Evolutionary conservation across 2,797 vertebrate species (phyloP), one percentile per base, ranked within the genome.

Genomic region (Cirrhinus molitorella): DNA sequence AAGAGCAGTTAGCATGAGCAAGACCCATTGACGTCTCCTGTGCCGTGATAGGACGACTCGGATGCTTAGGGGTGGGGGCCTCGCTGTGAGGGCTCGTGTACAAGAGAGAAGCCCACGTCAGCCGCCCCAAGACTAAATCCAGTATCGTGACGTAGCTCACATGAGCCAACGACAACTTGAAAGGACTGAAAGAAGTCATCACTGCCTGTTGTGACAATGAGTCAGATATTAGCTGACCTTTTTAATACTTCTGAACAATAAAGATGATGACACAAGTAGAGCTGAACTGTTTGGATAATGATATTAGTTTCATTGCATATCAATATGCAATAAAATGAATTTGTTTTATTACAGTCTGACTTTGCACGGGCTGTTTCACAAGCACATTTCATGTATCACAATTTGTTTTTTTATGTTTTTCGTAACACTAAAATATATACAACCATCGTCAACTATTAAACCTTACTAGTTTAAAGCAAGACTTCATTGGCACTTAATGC

Each of bases 1-100:
- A 75, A 43, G 65, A 61, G 68, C 68, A 72, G 68, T 74, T 80
- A 61, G 63, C 37, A 81, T 88, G 84, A 85, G 75, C 80, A 86
- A 86, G 57, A 55, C 53, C 73, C 28, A 57, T 21, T 85, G 83
- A 88, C 83, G 83, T 86, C 55, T 71, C 23, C 67, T 23, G 4
- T 9, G 9, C 70, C 28, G 17, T 28, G 14, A 66, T 57, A 68
- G 55, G 47, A 63, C 19, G 12, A 73, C 47, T 61, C 4, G 28
- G 55, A 14, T 49, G 53, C 51, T 49, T 9, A 37, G 37, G 34
- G 51, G 45, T 61, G 83, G 79, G 49, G 79, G 71, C n/a, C 37
- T 43, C 37, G n/a, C 37, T 25, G 55, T 25, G 55, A 59, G 11
- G 75, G 59, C 49, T 57, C 10, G 13, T 70, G 76, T 10, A 57